phyloP scores from a whole-genome alignment of 2,888 invertebrate species.

The Cepaea hortensis region DNA sequence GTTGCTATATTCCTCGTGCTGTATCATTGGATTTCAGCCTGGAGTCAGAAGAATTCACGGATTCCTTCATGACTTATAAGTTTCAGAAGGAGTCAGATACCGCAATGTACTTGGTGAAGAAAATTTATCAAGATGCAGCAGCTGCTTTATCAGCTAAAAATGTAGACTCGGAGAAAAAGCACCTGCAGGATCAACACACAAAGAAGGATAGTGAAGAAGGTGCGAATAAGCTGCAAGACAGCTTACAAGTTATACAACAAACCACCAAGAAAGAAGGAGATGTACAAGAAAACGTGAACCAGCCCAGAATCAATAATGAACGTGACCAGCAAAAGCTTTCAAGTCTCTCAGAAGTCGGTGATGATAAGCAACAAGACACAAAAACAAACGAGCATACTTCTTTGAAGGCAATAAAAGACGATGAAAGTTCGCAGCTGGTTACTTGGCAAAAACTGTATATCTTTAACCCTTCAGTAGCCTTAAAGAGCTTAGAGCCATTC shows the following conservation, averaged over 20 bases:
- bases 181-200: not conserved
- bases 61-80: constrained; percentile 55
- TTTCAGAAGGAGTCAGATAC: constrained; percentile 23
- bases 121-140: not conserved
- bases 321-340: no score
- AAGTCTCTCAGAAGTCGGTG: no score
- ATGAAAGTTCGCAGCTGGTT: not conserved
- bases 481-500: constrained; percentile 39
- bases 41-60: constrained; percentile 49
- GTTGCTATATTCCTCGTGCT: constrained; percentile 51
- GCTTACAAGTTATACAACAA: not conserved
- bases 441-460: constrained; percentile 42
- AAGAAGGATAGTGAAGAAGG: not conserved
- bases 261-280: not conserved
- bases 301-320: no score
- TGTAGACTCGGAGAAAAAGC: not conserved
- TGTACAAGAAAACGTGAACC: not conserved
- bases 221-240: not conserved
- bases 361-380: no score
- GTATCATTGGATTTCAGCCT: constrained; percentile 50
- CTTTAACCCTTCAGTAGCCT: constrained; percentile 40
- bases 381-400: no score
- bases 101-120: not conserved
- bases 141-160: not conserved
- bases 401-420: not conserved